These are phyloP conservation scores for Andrena camellia DNA, from an alignment of 2,888 invertebrate genomes.

Conservation along the genomic window DNA sequence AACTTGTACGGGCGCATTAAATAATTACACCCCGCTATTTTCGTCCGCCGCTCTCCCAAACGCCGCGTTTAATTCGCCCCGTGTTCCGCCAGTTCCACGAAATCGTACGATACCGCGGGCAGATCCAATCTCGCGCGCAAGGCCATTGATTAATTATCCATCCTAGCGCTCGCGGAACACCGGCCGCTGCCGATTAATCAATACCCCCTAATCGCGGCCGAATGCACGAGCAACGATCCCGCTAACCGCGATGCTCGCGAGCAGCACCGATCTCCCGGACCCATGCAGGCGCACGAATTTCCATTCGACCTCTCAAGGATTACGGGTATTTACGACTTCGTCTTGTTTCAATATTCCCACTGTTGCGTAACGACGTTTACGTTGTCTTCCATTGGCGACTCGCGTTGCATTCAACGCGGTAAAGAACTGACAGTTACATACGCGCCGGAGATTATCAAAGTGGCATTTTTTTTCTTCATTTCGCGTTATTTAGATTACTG, in stretches of 20 bases:
- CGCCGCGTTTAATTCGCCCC: slow-evolving; percentile 3
- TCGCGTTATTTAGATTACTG: too few relatives aligned
- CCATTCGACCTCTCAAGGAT: too few relatives aligned
- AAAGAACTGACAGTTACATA: too few relatives aligned
- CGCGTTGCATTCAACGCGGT: too few relatives aligned
- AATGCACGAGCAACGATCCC: slow-evolving; percentile 11
- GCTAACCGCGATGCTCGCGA: neutral
- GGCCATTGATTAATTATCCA: slow-evolving; percentile 36
- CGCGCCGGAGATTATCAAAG: too few relatives aligned
- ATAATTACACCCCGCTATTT: slow-evolving; percentile 6
- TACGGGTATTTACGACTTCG: neutral
- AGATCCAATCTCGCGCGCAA: slow-evolving; percentile 35
- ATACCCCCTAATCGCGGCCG: slow-evolving; percentile 28
- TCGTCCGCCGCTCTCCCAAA: neutral
- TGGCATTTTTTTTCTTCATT: too few relatives aligned
- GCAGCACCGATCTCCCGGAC: too few relatives aligned
- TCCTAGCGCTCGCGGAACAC: slow-evolving; percentile 12
- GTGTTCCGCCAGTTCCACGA: neutral
- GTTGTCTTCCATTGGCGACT: too few relatives aligned
- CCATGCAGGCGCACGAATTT: too few relatives aligned
- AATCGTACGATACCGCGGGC: slow-evolving; percentile 27
- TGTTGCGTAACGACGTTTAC: neutral
- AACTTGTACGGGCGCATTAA: neutral
- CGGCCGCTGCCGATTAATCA: slow-evolving; percentile 22
- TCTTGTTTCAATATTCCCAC: slow-evolving; percentile 1